phyloP scores from a whole-genome alignment of 2,888 invertebrate genomes.

The Eupithecia pulchellata region DNA sequence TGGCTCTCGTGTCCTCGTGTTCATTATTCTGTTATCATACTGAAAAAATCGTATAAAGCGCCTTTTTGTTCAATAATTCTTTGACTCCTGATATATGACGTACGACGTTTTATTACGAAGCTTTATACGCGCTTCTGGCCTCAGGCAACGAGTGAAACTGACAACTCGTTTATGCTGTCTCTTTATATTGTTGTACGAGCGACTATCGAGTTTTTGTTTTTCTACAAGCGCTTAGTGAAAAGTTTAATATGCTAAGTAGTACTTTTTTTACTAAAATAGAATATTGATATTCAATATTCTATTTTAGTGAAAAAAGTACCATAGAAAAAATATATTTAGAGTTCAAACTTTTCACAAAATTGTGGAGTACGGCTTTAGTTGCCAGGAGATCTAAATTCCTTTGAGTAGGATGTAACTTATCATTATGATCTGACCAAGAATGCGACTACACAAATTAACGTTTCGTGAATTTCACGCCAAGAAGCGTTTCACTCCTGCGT shows the following conservation, averaged over 20 bases:
- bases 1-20: not conserved
- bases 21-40: not conserved
- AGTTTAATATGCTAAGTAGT: not conserved
- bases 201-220: not conserved
- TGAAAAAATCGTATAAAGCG: not conserved
- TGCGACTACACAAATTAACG: not conserved
- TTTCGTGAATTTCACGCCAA: too few relatives aligned
- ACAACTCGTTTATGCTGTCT: not conserved
- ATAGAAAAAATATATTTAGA: not conserved
- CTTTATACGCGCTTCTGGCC: not conserved
- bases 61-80: not conserved
- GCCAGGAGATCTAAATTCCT: not conserved
- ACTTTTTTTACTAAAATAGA: not conserved
- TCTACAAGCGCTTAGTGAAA: not conserved
- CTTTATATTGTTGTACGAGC: not conserved
- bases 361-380: not conserved
- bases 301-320: too few relatives aligned
- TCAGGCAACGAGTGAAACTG: not conserved
- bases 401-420: not conserved
- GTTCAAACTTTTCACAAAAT: conserved; percentile 3
- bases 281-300: too few relatives aligned
- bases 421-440: not conserved
- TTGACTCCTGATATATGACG: not conserved
- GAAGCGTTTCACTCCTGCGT: too few relatives aligned
- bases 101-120: not conserved